phyloP scores from a whole-genome alignment of 2,888 invertebrate species.

The Nemoura dubitans region DNA sequence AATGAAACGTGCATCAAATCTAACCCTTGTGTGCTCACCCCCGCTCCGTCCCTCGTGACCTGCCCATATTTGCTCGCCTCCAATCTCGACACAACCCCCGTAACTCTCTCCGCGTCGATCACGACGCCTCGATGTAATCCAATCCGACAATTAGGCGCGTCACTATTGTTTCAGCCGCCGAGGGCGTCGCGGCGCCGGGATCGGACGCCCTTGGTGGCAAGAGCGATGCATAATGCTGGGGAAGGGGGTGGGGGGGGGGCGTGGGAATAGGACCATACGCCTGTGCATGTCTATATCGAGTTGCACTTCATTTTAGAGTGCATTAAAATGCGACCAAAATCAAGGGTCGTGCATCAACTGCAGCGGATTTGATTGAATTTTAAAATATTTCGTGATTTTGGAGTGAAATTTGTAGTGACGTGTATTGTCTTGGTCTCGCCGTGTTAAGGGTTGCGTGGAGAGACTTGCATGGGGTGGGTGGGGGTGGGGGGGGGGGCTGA shows the following conservation, averaged over 20 bases:
- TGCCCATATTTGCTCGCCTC: not conserved
- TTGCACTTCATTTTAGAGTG: not conserved
- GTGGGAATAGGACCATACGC: not conserved
- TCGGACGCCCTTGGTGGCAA: constrained; percentile 1
- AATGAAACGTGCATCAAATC: not conserved
- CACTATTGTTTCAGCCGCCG: constrained; percentile 1
- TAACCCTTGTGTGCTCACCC: not conserved
- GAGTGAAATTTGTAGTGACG: not conserved
- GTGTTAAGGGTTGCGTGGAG: not conserved
- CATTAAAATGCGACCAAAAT: too few species aligned
- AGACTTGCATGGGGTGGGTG: not conserved
- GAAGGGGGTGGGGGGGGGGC: not conserved
- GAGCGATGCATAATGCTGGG: not conserved
- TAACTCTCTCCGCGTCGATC: not conserved
- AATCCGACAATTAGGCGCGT: constrained; percentile 23
- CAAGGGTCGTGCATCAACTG: not conserved
- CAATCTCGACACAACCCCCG: constrained; percentile 15
- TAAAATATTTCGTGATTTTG: not conserved
- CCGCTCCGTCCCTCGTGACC: not conserved
- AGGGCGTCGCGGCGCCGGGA: constrained; percentile 4
- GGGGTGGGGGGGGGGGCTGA: not conserved
- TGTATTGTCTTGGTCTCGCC: not conserved
- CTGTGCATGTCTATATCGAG: not conserved
- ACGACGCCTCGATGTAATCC: not conserved
- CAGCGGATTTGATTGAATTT: not conserved